phyloP scores from a whole-genome alignment of 2,113 vertebrate genomes.

The Candoia aspera region DNA sequence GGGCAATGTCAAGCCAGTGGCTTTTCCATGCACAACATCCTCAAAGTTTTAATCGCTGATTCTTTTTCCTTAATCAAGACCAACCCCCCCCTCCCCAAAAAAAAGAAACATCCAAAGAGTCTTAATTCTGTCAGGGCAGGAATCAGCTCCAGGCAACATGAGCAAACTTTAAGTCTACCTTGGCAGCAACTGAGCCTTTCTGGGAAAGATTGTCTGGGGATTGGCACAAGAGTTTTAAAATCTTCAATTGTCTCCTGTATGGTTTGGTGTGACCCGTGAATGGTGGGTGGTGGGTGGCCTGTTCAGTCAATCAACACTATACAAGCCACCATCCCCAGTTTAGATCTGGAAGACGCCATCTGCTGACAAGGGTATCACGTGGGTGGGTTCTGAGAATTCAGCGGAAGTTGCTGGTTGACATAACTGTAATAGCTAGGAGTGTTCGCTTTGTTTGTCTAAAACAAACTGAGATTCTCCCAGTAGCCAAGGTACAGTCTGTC shows the following conservation, averaged over 20 bases:
- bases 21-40: neutral
- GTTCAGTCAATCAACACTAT: neutral
- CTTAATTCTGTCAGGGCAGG: neutral
- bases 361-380: neutral
- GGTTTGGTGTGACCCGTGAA: neutral
- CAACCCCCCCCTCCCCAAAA: too few relatives aligned
- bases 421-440: neutral
- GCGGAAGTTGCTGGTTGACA: neutral
- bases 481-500: neutral
- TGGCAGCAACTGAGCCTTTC: neutral
- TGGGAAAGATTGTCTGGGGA: neutral
- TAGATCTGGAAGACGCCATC: neutral
- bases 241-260: neutral
- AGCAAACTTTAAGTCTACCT: neutral
- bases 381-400: neutral
- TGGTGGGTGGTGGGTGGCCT: neutral
- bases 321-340: neutral
- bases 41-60: neutral
- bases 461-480: neutral
- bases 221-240: neutral
- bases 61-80: neutral
- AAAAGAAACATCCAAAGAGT: neutral
- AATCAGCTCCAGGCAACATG: neutral
- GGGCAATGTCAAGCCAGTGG: neutral
- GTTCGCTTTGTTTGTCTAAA: neutral